Evolutionary conservation across 2,113 vertebrate genomes (phyloP), one percentile per base, ranked within the genome.

Genomic region (Tursiops truncatus): DNA sequence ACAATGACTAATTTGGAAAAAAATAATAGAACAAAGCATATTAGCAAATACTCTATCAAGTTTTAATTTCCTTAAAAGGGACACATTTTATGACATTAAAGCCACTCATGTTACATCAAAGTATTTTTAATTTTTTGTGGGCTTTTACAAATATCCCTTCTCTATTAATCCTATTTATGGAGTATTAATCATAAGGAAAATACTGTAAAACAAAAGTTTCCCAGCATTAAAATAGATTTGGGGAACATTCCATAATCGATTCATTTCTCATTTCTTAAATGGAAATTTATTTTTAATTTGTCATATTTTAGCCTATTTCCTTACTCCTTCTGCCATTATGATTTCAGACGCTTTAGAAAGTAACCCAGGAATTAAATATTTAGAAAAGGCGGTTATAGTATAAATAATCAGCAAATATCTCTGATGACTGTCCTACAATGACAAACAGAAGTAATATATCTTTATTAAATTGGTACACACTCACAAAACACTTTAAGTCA

Each of bases 221-320:
- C 73, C 25, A 91, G 77, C 50, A 88, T 91, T 96, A 94, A 90
- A 91, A 67, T 28, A 91, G 44, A 89, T 47, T 26, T 82, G 18
- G 33, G 41, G 28, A 73, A 73, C 53, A 90, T 53, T 94, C 47
- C 47, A 87, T 41, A 89, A 91, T 85, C 38, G 67, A 92, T 67
- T 94, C 38, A 96, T 25, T 92, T 96, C 67, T 91, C 28, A 74
- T 80, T 91, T 94, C 84, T 92, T 60, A 65, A 88, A 53, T 38
- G 33, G 58, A 97, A 94, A 71, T 89, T 86, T 91, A 36, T 65
- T 86, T 96, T 91, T 90, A 97, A 85, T 80, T 97, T 33, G 12
- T 68, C 58, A 41, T 28, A 58, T 60, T 81, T 87, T 83, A 74
- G 8, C 36, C 25, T 74, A 65, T 85, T 91, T 65, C 56, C n/a